phyloP scores from a whole-genome alignment of 2,797 vertebrate genomes.

The Gambusia yucatana region DNA sequence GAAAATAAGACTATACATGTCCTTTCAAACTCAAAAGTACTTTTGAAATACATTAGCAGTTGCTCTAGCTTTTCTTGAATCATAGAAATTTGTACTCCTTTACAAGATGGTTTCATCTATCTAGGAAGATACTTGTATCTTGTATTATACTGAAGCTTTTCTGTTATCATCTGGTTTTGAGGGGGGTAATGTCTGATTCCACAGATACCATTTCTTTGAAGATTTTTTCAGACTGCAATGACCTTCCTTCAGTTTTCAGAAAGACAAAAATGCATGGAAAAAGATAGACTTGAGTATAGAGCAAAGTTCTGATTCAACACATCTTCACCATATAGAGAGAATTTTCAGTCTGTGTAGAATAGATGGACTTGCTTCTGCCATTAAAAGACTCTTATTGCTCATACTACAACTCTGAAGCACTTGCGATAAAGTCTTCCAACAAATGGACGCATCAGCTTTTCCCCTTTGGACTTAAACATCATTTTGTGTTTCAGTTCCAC shows the following conservation, averaged over 20 bases:
- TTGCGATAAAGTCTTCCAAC: not conserved
- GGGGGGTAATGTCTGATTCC: not conserved
- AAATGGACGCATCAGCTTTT: not conserved
- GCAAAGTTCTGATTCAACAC: not conserved
- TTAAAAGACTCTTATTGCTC: not conserved
- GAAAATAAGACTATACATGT: not conserved
- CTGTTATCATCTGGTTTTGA: not conserved
- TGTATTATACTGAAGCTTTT: not conserved
- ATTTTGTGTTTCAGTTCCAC: not conserved
- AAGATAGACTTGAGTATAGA: not conserved
- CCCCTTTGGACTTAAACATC: not conserved
- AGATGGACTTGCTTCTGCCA: not conserved
- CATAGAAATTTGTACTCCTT: not conserved
- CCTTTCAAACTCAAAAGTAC: not conserved
- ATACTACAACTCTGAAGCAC: not conserved
- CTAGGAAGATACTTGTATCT: not conserved
- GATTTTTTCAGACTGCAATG: not conserved
- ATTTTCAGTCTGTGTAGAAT: conserved; percentile 1
- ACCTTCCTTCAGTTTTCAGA: not conserved
- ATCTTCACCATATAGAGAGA: not conserved
- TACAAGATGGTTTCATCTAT: not conserved
- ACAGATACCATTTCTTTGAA: not conserved
- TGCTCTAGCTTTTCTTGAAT: not conserved
- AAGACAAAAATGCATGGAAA: not conserved
- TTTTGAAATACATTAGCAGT: not conserved